Evolutionary conservation across 2,888 invertebrate species (phyloP), one percentile per base, ranked within the genome.

Genomic region (Theristus sp.): DNA sequence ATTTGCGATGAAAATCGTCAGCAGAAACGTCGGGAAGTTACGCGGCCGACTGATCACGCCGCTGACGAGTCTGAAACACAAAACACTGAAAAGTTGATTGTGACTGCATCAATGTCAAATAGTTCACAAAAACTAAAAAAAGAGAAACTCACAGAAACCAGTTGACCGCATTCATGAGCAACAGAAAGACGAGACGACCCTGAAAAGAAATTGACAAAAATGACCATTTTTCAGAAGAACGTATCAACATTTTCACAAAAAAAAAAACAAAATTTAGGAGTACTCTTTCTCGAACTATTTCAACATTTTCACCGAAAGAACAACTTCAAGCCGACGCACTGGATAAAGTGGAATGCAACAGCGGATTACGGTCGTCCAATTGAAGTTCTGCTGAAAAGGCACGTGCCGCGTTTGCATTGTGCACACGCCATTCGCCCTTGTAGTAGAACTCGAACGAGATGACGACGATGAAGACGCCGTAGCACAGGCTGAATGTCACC

Each of bases 1-100:
- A 76, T 89, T 89, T 2, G 83, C 82, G 81, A 89, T 84, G 66
- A 89, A 82, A 30, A 89, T 82, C 1, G 82, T 81, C 2, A 89
- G 79, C 1, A 89, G 78, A 68, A 84, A 87, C 0, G 84, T 83
- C 0, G 87, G 86, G 74, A 89, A 85, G 76, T 87, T 86, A 31
- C 64, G 65, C 1, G 76, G 77, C 54, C 79, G 76, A 65, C 75
- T 76, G 1, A 83, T 70, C 3, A 83, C 70, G 69, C 84, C 88
- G 69, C 82, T 82, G 0, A 81, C 75, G 0, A 86, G 84, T 53
- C 86, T 77, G 46, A 75, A 79, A 78, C 17, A 52, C 6, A 24
- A 25, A 6, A n/a, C n/a, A 46, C 46, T 17, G 46, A 10, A 22
- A 17, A 46, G 22, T 46, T n/a, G n/a, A n/a, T n/a, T n/a, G n/a